phyloP scores from a whole-genome alignment of 2,888 invertebrate genomes.

The Abscondita cerata region DNA sequence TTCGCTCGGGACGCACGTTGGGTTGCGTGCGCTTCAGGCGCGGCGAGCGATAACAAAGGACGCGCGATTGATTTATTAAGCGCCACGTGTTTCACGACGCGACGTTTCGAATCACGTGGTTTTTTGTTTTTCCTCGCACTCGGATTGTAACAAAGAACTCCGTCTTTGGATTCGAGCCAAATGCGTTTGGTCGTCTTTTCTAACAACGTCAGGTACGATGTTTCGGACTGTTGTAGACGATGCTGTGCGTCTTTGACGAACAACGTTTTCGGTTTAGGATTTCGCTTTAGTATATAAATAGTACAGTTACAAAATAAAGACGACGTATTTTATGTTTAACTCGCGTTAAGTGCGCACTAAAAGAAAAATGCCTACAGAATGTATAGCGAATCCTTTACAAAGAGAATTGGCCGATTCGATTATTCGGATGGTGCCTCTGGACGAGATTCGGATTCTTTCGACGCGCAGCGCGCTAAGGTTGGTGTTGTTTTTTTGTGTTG shows the following conservation, averaged over 20 bases:
- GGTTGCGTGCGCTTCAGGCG: too few species aligned
- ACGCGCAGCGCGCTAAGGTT: slow-evolving; percentile 86
- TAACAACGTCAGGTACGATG: not conserved
- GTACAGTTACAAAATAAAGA: slow-evolving; percentile 28
- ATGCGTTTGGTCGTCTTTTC: slow-evolving; percentile 47
- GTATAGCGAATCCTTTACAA: slow-evolving; percentile 77
- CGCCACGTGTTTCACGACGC: too few species aligned
- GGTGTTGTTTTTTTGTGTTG: not conserved
- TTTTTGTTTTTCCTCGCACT: slow-evolving; percentile 20
- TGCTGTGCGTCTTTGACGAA: not conserved
- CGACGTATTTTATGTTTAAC: too few species aligned
- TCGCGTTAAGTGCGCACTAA: not conserved
- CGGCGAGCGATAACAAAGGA: too few species aligned
- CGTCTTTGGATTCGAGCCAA: slow-evolving; percentile 66
- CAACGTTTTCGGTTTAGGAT: slow-evolving; percentile 23
- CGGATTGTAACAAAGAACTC: slow-evolving; percentile 55
- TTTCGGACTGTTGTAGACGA: too few species aligned
- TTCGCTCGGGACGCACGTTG: too few species aligned
- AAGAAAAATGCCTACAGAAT: slow-evolving; percentile 73
- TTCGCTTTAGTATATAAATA: slow-evolving; percentile 27
- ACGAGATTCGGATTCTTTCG: slow-evolving; percentile 84
- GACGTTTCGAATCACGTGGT: too few species aligned
- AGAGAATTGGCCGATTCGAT: slow-evolving; percentile 90
- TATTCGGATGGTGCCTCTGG: slow-evolving; percentile 84
- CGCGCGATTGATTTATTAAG: not conserved